phyloP scores from a whole-genome alignment of 2,113 vertebrate genomes.

The Atrichornis clamosus region DNA sequence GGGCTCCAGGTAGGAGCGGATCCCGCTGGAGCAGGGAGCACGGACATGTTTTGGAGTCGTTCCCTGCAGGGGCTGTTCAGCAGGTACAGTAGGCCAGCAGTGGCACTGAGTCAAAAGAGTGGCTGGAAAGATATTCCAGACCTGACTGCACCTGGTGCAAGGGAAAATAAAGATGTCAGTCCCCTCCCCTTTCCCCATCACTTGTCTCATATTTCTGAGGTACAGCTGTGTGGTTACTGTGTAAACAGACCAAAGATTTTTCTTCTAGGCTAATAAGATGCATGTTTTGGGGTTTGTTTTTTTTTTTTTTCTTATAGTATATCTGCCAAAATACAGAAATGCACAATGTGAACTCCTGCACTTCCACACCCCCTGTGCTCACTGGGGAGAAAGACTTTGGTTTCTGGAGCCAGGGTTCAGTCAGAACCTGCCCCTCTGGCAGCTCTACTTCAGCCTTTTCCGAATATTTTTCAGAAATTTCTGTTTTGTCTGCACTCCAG shows the following conservation, averaged over 20 bases:
- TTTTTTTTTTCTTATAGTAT: not conserved
- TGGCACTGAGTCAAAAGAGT: slow-evolving; percentile 53
- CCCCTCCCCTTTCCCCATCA: slow-evolving; percentile 36
- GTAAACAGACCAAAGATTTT: slow-evolving; percentile 20
- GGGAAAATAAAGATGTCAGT: slow-evolving; percentile 29
- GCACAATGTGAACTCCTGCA: not conserved
- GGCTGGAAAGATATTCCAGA: slow-evolving; percentile 12
- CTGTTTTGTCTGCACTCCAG: not conserved
- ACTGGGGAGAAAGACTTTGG: not conserved
- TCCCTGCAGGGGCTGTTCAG: slow-evolving; percentile 56
- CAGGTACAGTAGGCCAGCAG: slow-evolving; percentile 47
- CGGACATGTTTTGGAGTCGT: slow-evolving; percentile 21
- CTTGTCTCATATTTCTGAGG: slow-evolving; percentile 15
- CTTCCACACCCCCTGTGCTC: not conserved
- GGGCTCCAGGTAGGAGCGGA: not conserved
- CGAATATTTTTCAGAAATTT: not conserved
- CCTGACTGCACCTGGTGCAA: slow-evolving; percentile 53
- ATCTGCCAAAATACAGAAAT: not conserved
- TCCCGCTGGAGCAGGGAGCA: slow-evolving; percentile 20
- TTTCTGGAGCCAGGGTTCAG: not conserved
- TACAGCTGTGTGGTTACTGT: slow-evolving; percentile 45
- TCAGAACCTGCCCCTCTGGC: not conserved
- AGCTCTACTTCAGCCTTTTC: not conserved
- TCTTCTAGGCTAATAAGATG: slow-evolving; percentile 6
- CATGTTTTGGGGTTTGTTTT: not conserved